These are phyloP conservation scores for Cyclophora punctaria DNA, from an alignment of 2,888 invertebrate species.

Conservation along the genomic window DNA sequence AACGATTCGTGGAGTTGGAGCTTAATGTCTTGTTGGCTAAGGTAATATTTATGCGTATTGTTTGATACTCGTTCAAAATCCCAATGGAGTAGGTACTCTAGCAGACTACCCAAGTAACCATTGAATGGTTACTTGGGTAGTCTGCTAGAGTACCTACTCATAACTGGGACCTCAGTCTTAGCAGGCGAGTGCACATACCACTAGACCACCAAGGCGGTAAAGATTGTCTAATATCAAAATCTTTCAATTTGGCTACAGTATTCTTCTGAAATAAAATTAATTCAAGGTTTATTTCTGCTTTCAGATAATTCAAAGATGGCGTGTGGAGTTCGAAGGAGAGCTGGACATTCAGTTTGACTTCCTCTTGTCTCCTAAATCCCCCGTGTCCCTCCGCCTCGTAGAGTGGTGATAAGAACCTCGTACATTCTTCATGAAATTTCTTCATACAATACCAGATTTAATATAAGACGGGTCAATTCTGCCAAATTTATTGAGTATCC, in stretches of 20 bases:
- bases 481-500: no score
- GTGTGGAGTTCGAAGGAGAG: constrained; percentile 79
- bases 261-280: neutral
- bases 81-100: no score
- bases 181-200: no score
- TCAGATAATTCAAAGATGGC: constrained; percentile 82
- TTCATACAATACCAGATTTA: no score
- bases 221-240: no score
- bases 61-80: no score
- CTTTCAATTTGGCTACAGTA: neutral
- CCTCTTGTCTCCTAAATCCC: constrained; percentile 84
- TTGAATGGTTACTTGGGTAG: no score
- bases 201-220: no score
- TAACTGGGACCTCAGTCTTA: no score
- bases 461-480: no score
- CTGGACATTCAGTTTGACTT: constrained; percentile 88
- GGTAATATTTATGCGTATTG: constrained; percentile 35
- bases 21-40: constrained; percentile 83
- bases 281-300: constrained; percentile 2
- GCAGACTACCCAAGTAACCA: no score
- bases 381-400: constrained; percentile 79
- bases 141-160: no score
- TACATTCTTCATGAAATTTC: neutral
- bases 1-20: constrained; percentile 87
- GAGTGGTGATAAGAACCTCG: constrained; percentile 59